Evolutionary conservation across 2,888 invertebrate species (phyloP), one percentile per base, ranked within the genome.

Genomic region (Ectemnius cavifrons): DNA sequence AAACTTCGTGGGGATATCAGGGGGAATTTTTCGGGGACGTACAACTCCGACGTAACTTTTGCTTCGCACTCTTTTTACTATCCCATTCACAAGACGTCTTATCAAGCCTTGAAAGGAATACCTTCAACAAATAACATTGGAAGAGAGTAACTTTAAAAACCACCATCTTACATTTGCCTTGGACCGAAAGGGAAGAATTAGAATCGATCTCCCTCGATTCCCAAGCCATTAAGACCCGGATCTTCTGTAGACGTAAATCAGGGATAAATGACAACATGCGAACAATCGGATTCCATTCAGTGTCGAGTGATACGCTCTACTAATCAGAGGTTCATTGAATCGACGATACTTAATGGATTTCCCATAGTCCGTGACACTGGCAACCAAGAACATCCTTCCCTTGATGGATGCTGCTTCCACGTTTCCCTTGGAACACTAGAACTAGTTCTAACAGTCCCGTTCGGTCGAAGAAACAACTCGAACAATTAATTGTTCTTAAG

Each of bases 261-360:
- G 4, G 13, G 47, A 47, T 47, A 37, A 14, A n/a, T 8, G 16
- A 27, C 37, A 58, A 73, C 62, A 68, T 60, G 62, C 67, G 64
- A 71, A 60, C 20, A 13, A 20, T 49, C 13, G 14, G 14, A 57
- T 14, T n/a, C 6, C n/a, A 45, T 16, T 27, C 45, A 8, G 20
- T 68, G 57, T 64, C 58, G 57, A 46, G 57, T 20, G 63, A 8
- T 37, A 49, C 13, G 61, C 18, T 14, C 68, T 56, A 63, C 65
- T 73, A 73, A 69, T 74, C 75, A 70, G 67, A 18, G 27, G 59
- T 75, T 69, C 75, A 68, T 71, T 66, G 59, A 61, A 66, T 64
- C 67, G 67, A 59, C 61, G 60, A 66, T 68, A 65, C 75, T 58
- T 68, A 63, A 68, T 75, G 65, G 63, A 71, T 75, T 37, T 37